Evolutionary conservation across 2,888 invertebrate species (phyloP).

Genomic region (Acronicta leporina): DNA sequence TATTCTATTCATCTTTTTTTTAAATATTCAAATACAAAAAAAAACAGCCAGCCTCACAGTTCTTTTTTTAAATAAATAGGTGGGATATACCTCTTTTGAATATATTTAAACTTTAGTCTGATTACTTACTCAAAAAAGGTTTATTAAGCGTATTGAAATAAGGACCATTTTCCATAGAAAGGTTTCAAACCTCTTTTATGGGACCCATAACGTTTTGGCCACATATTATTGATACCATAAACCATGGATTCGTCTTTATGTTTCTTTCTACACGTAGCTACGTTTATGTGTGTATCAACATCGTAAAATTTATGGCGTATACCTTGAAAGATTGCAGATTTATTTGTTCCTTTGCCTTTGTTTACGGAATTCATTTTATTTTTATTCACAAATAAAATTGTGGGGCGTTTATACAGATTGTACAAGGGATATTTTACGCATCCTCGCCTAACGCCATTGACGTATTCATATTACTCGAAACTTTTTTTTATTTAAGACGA

Average conservation of each 20-base stretch:
- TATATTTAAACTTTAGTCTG: too few relatives aligned
- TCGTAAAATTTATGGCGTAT: constrained; percentile 31
- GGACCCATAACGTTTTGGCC: constrained; percentile 3
- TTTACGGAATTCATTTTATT: constrained; percentile 24
- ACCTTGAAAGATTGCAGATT: constrained; percentile 24
- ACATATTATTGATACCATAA: constrained; percentile 29
- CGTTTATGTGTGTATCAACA: constrained; percentile 25
- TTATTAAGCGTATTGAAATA: too few relatives aligned
- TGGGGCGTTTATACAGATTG: neutral
- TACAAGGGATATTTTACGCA: neutral
- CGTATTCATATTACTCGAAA: too few relatives aligned
- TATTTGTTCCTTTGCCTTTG: constrained; percentile 27
- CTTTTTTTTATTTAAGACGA: too few relatives aligned
- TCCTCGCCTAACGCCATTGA: too few relatives aligned
- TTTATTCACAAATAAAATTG: neutral
- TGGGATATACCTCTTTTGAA: too few relatives aligned
- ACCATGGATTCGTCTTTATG: constrained; percentile 26
- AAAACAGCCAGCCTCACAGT: too few relatives aligned
- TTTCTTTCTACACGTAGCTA: constrained; percentile 1
- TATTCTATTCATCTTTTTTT: too few relatives aligned
- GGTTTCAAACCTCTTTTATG: constrained; percentile 3
- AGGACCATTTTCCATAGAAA: constrained; percentile 5
- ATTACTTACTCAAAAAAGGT: too few relatives aligned
- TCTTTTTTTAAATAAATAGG: too few relatives aligned
- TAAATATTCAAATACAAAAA: too few relatives aligned